phyloP scores from a whole-genome alignment of 2,888 invertebrate species.

The Conus canariensis region DNA sequence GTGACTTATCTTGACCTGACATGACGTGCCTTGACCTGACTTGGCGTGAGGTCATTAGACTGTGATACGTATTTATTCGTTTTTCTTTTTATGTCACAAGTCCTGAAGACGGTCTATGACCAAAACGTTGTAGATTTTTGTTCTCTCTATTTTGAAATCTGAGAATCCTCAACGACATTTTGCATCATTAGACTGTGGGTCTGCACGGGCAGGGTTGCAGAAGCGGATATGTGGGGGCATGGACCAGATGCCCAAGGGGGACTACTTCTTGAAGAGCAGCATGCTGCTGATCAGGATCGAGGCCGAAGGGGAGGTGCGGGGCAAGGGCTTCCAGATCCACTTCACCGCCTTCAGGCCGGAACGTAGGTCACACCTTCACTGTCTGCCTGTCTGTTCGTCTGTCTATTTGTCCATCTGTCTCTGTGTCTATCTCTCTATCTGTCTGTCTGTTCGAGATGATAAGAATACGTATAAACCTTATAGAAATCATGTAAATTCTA shows the following conservation, averaged over 20 bases:
- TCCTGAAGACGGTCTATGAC: too few relatives aligned
- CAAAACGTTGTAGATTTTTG: too few relatives aligned
- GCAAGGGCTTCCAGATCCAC: conserved; percentile 36
- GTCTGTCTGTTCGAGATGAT: not conserved
- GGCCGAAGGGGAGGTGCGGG: not conserved
- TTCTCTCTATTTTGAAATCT: too few relatives aligned
- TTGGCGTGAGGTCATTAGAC: too few relatives aligned
- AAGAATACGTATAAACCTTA: not conserved
- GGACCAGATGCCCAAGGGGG: conserved; percentile 19
- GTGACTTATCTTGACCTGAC: too few relatives aligned
- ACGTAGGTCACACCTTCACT: conserved; percentile 10
- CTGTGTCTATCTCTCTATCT: not conserved
- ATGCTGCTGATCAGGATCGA: conserved; percentile 16
- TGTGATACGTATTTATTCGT: too few relatives aligned
- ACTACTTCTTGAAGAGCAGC: conserved; percentile 15
- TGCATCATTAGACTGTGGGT: too few relatives aligned
- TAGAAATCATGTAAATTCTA: too few relatives aligned
- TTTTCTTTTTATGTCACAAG: too few relatives aligned
- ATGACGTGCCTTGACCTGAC: too few relatives aligned
- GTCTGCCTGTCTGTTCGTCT: not conserved
- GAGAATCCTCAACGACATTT: too few relatives aligned
- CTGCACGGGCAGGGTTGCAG: not conserved
- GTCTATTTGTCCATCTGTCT: not conserved
- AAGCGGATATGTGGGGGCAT: conserved; percentile 12
- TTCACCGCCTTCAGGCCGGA: conserved; percentile 26